Base-by-base conservation (phyloP, 2,113 vertebrate genomes). In the Falcunculus frontatus region DNA sequence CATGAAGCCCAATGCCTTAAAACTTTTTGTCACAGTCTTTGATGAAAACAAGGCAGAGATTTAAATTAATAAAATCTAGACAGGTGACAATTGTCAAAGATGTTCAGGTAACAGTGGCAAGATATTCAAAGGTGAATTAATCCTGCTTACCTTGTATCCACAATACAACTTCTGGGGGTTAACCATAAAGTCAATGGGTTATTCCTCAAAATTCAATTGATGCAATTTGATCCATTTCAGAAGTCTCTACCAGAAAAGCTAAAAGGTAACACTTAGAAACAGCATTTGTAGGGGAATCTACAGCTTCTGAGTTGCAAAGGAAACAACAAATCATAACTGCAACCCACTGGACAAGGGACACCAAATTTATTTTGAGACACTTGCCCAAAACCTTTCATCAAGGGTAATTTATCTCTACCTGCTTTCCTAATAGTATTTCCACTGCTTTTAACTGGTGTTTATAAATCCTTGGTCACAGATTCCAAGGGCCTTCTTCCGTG, bases 1-100 rank as follows among this genome's bases (percentile, higher is more conserved):
- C 42, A 47, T 1, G 8, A 86, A 81, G 44, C 39, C 63, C 55
- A 59, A 41, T 19, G 41, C 44, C 46, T 85, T 93, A 87, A 90
- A 95, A 87, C n/a, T 91, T 94, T 80, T 83, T 93, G 93, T 87
- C 78, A 79, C 16, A 23, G 39, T 30, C 68, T 95, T 90, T 96
- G 75, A 95, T 74, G 16, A 73, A 70, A 93, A 69, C 0, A 1
- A 88, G 88, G 33, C 20, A 69, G 27, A 94, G 22, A 85, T 77
- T 88, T 69, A 44, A 0, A 2, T 65, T 84, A 72, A 41, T 60
- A 83, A 96, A 81, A 55, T 35, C 4, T 35, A 30, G 46, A 90
- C 42, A 77, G 42, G n/a, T 88, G 64, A 52, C 67, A 80, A 39
- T 41, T 81, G 42, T 55, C 59, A 88, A 72, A 32, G 29, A 27